Evolutionary conservation across 2,113 vertebrate species (phyloP).

Genomic region (Gallinago jamesoni): DNA sequence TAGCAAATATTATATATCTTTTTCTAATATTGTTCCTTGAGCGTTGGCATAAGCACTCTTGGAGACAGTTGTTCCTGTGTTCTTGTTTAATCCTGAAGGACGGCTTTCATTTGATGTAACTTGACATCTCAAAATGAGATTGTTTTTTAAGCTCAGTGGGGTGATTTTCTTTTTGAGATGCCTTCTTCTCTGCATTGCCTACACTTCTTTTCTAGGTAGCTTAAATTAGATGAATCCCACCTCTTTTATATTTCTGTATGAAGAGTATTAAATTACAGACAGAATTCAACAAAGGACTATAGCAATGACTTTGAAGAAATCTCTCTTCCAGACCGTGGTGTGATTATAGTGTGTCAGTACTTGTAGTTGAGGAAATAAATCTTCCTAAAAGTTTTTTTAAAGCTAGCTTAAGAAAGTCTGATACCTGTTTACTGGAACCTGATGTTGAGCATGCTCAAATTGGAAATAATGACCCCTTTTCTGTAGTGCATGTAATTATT

Average conservation of each 20-base stretch:
- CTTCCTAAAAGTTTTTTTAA: background rate
- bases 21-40: background rate
- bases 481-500: background rate
- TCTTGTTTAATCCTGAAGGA: background rate
- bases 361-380: background rate
- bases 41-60: background rate
- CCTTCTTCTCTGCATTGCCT: background rate
- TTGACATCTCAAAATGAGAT: background rate
- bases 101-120: background rate
- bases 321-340: background rate
- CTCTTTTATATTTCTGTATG: background rate
- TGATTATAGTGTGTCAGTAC: background rate
- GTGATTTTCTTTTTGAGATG: background rate
- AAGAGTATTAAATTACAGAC: background rate
- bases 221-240: background rate
- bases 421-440: background rate
- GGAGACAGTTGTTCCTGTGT: background rate
- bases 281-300: background rate
- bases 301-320: background rate
- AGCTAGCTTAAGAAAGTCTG: background rate
- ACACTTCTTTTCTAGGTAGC: background rate
- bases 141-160: background rate
- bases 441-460: background rate
- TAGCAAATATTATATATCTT: fast-evolving
- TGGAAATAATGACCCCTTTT: background rate